These are phyloP conservation scores for Drosophila atripex DNA, from an alignment of 2,888 invertebrate species.

Conservation along the genomic window DNA sequence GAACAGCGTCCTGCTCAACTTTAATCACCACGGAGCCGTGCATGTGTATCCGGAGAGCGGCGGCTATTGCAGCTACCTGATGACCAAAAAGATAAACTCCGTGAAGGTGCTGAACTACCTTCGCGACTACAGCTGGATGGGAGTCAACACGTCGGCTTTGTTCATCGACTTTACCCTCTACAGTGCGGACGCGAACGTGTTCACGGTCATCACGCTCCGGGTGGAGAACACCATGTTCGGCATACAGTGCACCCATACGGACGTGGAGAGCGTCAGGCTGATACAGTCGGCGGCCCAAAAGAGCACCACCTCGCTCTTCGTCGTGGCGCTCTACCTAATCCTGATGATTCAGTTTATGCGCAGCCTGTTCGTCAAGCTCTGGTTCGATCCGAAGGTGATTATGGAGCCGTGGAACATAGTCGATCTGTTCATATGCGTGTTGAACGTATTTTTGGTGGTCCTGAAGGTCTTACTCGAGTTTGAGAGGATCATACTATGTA, in stretches of 20 bases:
- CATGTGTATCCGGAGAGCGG: conserved; percentile 61
- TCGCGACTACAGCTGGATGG: conserved; percentile 70
- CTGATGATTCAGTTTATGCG: conserved; percentile 65
- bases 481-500: conserved; percentile 57
- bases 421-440: conserved; percentile 67
- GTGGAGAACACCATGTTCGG: conserved; percentile 80
- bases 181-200: conserved; percentile 77
- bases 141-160: conserved; percentile 69
- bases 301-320: conserved; percentile 37
- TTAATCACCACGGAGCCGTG: conserved; percentile 54
- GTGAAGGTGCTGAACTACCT: conserved; percentile 72
- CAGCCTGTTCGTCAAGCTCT: conserved; percentile 53
- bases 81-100: conserved; percentile 64
- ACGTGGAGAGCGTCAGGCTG: conserved; percentile 67
- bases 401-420: conserved; percentile 71
- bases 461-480: conserved; percentile 54
- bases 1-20: conserved; percentile 27
- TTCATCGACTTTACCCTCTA: conserved; percentile 82
- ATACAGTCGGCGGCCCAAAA: conserved; percentile 67
- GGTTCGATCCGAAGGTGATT: conserved; percentile 56
- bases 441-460: conserved; percentile 58
- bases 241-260: conserved; percentile 44
- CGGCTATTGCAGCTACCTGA: conserved; percentile 73
- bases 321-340: conserved; percentile 64
- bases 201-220: conserved; percentile 73